Evolutionary conservation across 2,113 vertebrate genomes (phyloP), one percentile per base, ranked within the genome.

Genomic region (Cyanoramphus novaezelandiae): DNA sequence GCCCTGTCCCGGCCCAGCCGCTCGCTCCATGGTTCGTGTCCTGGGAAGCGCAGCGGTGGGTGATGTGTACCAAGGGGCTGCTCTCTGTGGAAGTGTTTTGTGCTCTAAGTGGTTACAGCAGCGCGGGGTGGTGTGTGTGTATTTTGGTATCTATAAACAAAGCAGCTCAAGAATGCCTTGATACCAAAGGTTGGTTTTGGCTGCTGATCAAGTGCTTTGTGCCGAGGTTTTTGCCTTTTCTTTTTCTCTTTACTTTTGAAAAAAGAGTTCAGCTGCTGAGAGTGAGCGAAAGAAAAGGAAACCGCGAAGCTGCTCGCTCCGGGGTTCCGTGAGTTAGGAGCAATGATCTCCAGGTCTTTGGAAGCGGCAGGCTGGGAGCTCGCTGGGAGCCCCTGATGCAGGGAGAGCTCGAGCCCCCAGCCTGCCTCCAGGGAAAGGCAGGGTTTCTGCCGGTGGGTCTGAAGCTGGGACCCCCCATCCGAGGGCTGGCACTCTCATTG

Each of bases 81-180:
- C 35, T 57, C 21, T 35, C 21, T 24, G 35, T 63, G 94, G 96
- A 86, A 91, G 90, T 2, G 59, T 17, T 94, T 92, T 86, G 21
- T 86, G 88, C 88, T 86, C 77, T 68, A 31, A 80, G 95, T 83
- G 93, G 67, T 95, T 93, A 62, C 95, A 95, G 96, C 93, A 90
- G 82, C 23, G 94, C 60, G 92, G 94, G 88, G 25, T 86, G 90
- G 47, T 83, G 90, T 94, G 90, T 96, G 95, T 96, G 83, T 95
- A 93, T 90, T 96, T 92, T 93, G 95, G 96, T 96, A 96, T 96
- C 96, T 95, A 97, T 96, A 96, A 97, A 97, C 95, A 97, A 95
- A 97, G 95, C 90, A 81, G 88, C 96, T 96, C 92, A 94, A 91
- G 95, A 96, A 96, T 95, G 95, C 95, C 95, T 93, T 96, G 95